Conservation (phyloP, 2,113 vertebrate genomes). For the Misgurnus mizolepis region DNA sequence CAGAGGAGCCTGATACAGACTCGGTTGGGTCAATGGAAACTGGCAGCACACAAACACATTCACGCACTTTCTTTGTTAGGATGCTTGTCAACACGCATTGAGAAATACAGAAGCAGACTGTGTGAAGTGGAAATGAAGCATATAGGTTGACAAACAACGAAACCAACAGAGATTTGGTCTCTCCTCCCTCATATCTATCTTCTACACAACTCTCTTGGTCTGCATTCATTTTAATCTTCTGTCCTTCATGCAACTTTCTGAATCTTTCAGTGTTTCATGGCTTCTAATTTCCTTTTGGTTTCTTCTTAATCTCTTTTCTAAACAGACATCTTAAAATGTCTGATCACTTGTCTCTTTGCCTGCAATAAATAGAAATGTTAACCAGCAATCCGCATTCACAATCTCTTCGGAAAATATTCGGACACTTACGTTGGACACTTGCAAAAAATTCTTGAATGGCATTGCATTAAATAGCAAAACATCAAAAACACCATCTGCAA, state of each 20-base stretch:
- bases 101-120: not conserved
- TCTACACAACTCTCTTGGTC: not conserved
- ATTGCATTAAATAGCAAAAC: too few species aligned
- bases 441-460: too few species aligned
- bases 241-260: not conserved
- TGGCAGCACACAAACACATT: slow-evolving; percentile 12
- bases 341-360: not conserved
- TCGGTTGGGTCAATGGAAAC: not conserved
- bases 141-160: not conserved
- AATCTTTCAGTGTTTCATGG: not conserved
- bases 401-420: not conserved
- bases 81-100: slow-evolving; percentile 1
- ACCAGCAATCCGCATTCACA: not conserved
- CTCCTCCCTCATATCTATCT: not conserved
- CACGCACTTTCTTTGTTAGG: slow-evolving; percentile 21
- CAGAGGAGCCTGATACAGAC: slow-evolving; percentile 4
- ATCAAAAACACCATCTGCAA: too few species aligned
- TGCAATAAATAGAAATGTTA: not conserved
- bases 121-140: not conserved
- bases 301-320: not conserved
- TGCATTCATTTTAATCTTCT: not conserved
- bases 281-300: not conserved
- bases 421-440: not conserved
- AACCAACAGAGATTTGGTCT: not conserved
- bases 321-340: not conserved